Conservation (phyloP, 1,140 invertebrate species). For the Drosophila dunni region DNA sequence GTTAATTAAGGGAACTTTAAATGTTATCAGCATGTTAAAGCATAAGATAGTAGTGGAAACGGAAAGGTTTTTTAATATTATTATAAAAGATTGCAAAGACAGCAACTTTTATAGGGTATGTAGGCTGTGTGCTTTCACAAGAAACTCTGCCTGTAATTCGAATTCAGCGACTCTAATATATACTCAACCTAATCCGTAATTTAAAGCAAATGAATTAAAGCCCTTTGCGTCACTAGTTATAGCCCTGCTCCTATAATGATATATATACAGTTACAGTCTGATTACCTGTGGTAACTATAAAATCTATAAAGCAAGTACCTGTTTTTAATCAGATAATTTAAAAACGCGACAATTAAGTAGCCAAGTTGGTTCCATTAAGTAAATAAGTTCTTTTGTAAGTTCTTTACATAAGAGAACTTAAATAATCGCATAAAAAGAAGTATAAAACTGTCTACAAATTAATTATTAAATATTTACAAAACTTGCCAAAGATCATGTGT, state of each 20-base stretch:
- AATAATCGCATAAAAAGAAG: constrained; percentile 1
- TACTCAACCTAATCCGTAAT: background rate
- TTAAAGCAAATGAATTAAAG: background rate
- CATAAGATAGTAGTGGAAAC: too few species aligned
- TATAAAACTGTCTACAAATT: background rate
- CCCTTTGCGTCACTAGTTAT: background rate
- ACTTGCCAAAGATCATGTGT: background rate
- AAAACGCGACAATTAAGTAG: constrained; percentile 10
- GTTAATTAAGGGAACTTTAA: too few species aligned
- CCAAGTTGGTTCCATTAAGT: background rate
- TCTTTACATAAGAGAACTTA: constrained; percentile 8
- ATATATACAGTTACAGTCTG: background rate
- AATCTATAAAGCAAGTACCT: constrained; percentile 18
- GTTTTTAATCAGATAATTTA: constrained; percentile 25
- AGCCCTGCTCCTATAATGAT: background rate
- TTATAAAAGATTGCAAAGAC: too few species aligned
- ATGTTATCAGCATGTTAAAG: too few species aligned
- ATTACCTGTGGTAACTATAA: constrained; percentile 8
- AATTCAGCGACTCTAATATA: background rate
- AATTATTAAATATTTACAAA: background rate
- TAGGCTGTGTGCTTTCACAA: background rate
- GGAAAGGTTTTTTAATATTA: too few species aligned
- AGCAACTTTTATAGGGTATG: too few species aligned
- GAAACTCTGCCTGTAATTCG: background rate
- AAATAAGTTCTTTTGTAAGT: background rate